phyloP scores from a whole-genome alignment of 2,113 vertebrate species.

The Felis catus region DNA sequence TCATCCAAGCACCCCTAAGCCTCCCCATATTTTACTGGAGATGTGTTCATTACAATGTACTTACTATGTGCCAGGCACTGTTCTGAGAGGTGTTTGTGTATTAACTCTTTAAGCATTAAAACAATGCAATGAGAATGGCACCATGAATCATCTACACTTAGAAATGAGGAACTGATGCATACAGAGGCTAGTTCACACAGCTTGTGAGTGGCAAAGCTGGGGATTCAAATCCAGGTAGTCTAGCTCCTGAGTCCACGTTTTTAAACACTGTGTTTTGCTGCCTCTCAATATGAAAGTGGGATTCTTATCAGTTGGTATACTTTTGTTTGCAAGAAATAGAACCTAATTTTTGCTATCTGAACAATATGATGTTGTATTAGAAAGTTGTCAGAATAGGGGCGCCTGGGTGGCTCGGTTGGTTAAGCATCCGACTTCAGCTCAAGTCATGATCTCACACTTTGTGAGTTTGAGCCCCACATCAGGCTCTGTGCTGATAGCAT shows the following conservation, averaged over 20 bases:
- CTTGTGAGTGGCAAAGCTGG: not conserved
- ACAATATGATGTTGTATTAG: slow-evolving; percentile 26
- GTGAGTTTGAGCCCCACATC: too few species aligned
- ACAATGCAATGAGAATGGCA: not conserved
- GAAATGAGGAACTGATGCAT: not conserved
- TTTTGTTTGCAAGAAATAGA: slow-evolving; percentile 22
- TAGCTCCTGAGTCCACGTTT: not conserved
- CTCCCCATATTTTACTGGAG: not conserved
- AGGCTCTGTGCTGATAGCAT: too few species aligned
- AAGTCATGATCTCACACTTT: too few species aligned
- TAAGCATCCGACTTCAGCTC: too few species aligned
- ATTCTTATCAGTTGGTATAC: not conserved
- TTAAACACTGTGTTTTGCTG: not conserved
- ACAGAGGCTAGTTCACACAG: not conserved
- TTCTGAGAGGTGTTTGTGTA: not conserved
- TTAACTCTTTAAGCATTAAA: not conserved
- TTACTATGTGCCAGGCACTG: not conserved
- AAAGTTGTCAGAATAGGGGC: not conserved
- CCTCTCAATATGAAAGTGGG: not conserved
- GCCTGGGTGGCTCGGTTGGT: too few species aligned
- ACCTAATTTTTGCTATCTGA: slow-evolving; percentile 16
- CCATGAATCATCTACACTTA: not conserved
- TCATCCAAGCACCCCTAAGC: too few species aligned
- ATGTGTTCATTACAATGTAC: not conserved
- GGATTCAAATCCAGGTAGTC: not conserved